Base-by-base conservation (phyloP, 2,888 invertebrate species). In the Metallyticus violacea region DNA sequence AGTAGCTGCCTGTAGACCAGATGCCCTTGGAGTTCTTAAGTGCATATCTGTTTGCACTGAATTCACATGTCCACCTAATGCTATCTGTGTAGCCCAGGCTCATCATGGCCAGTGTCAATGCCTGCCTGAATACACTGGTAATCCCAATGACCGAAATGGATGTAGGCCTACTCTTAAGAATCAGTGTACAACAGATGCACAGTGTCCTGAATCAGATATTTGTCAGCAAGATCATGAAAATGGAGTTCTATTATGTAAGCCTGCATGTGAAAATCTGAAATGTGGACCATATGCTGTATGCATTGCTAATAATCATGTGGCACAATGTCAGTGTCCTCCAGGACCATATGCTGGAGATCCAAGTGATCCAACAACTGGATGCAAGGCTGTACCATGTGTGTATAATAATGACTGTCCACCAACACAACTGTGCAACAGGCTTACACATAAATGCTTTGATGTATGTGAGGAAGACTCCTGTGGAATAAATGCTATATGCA, bases 261-360 rank as follows among this genome's bases (percentile, higher is more conserved):
- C 96, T 1, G 97, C 97, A 79, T 98, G 98, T 90, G 95, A 96
- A 88, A 94, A 94, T 79, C 91, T 96, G 0, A 93, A 93, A 81
- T 98, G 98, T 91, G 98, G 98, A 0, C 97, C 97, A 0, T 95
- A 96, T 89, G 97, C 98, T 7, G 93, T 98, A 26, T 98, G 98
- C 90, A 94, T 97, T 7, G 96, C 97, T 2, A 97, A 97, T 90
- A 98, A 98, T 90, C 98, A 98, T 91, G 96, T 96, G 22, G 96
- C 97, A 0, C 96, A 97, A 91, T 98, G 98, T 90, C 96, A 97
- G 90, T 98, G 98, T 90, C 97, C 97, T 26, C 95, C 96, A 7
- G 98, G 98, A 26, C 95, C 96, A 0, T 98, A 95, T 91, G 95
- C 96, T 9, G 98, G 98, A 3, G 96, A 98, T 92, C 97, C 98